Percentiles rank a stretch among this genome's conserved stretches.
These are phyloP conservation scores for Pecten maximus DNA, from an alignment of 2,888 invertebrate species.

Conservation along the genomic window DNA sequence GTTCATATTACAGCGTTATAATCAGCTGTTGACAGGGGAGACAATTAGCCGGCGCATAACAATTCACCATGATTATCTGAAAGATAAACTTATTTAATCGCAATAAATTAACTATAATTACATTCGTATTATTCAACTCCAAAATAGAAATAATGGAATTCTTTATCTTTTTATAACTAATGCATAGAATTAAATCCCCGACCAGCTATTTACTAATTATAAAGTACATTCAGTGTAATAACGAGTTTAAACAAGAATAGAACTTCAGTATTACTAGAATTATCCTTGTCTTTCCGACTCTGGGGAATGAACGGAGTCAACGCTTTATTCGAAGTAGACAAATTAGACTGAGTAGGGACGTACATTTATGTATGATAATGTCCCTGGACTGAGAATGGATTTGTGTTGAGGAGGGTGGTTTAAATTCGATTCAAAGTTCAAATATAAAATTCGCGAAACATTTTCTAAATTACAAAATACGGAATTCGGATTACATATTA, in stretches of 20 bases:
- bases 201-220: background rate
- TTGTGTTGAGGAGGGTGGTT: too few species aligned
- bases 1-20: background rate
- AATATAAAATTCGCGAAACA: too few species aligned
- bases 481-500: too few species aligned
- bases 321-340: too few species aligned
- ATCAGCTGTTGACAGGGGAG: slow-evolving; percentile 3
- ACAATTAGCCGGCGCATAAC: background rate
- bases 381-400: too few species aligned
- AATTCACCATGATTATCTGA: background rate
- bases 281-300: too few species aligned
- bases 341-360: too few species aligned
- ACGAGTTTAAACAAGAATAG: background rate
- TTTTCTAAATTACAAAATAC: too few species aligned
- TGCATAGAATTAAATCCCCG: background rate
- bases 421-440: too few species aligned
- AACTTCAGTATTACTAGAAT: background rate
- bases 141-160: background rate
- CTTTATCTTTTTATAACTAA: background rate
- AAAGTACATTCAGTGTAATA: background rate
- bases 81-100: background rate
- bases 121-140: background rate
- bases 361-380: too few species aligned
- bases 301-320: too few species aligned
- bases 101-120: background rate